A percentile compares a stretch with the other conserved stretches of the same genome.
Conservation (phyloP, 2,113 vertebrate genomes). For the Tricholaema leucomelas region DNA sequence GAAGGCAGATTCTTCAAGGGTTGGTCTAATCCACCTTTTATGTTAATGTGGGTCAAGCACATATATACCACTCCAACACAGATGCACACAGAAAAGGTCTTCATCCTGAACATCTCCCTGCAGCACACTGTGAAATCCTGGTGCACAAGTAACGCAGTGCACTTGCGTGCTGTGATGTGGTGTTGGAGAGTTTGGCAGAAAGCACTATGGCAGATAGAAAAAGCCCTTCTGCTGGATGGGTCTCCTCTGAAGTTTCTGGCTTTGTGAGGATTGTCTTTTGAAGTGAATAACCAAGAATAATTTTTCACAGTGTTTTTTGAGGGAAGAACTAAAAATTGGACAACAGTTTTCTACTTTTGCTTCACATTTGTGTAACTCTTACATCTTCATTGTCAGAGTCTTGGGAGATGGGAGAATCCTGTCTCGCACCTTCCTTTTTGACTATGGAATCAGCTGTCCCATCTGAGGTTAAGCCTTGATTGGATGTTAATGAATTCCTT, state of each 20-base stretch:
- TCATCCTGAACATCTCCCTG: neutral
- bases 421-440: neutral
- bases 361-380: neutral
- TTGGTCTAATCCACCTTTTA: neutral
- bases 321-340: neutral
- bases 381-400: neutral
- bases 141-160: neutral
- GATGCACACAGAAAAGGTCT: neutral
- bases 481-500: neutral
- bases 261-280: neutral
- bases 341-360: neutral
- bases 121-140: fast-evolving
- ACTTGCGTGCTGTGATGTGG: fast-evolving
- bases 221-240: neutral
- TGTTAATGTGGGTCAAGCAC: neutral
- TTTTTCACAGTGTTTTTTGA: neutral
- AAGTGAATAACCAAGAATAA: neutral
- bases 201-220: neutral
- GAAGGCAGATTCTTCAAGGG: neutral
- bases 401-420: neutral
- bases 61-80: fast-evolving
- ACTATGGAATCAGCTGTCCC: neutral
- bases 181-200: neutral
- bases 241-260: neutral
- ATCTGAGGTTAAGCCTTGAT: neutral